Evolutionary conservation across 1,140 invertebrate genomes (phyloP), one percentile per base, ranked within the genome.

Genomic region (Helicoverpa zea): DNA sequence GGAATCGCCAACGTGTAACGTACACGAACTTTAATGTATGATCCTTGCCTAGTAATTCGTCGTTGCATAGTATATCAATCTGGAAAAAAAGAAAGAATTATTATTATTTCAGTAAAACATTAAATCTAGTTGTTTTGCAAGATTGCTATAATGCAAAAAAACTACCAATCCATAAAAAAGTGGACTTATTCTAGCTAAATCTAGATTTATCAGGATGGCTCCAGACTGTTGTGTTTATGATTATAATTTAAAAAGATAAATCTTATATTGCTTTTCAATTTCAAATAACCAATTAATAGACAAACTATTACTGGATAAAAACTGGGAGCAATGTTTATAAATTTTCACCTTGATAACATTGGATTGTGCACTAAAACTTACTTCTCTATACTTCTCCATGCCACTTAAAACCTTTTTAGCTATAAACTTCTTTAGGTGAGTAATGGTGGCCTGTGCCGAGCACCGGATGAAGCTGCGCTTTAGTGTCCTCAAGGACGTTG

Each of bases 11-110:
- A 88, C 99, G 96, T 52, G 99, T 99, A 14, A 99, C 98, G 90
- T 98, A 98, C 49, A 99, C 99, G 96, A 99, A 99, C 95, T 99
- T 99, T 74, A 99, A 96, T 51, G 99, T 99, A 93, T 99, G 99
- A 94, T 99, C 99, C 95, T 99, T 99, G 56, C 99, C 99, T 91
- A 99, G 95, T 81, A 99, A 96, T 96, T 99, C 99, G 92, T 99
- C 98, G 96, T 99, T 99, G 95, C 99, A 99, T 90, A 99, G 96
- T 90, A 99, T 99, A 95, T 99, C 99, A 94, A 99, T 98, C 98
- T 98, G 95, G 70, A 95, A 95, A 91, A 83, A 88, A 78, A 61
- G 78, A 83, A 79, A 61, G 78, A 83, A 58, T 64, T 16, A 58
- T 1, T 35, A 13, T 23, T 23, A 23, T 23, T 23, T n/a, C n/a